Base-by-base conservation (phyloP, 2,113 vertebrate genomes). In the Nibea albiflora region DNA sequence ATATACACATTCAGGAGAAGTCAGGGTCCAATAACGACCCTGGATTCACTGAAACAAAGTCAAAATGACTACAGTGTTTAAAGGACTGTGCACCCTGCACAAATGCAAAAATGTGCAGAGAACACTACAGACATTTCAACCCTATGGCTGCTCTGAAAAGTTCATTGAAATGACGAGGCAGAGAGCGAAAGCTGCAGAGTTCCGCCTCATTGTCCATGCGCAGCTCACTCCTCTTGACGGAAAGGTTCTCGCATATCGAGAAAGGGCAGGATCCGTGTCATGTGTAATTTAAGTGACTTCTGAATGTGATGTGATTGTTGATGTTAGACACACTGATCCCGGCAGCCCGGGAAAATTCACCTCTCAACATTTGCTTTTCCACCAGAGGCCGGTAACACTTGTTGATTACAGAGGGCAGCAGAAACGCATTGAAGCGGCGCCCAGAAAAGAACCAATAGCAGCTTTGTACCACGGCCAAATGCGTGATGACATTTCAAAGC, bases 231-330 rank as follows among this genome's bases (percentile, higher is more conserved):
- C 44, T 60, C 26, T n/a, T 26, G 28, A 64, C 39, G 26, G n/a
- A 26, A 26, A 49, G 66, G n/a, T 78, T 44, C 5, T 24, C 17
- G 49, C 14, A 56, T 10, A 67, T 66, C 42, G 24, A 42, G 17
- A 74, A 53, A 76, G 71, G 62, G 54, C 66, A 69, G 62, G 22
- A 17, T 54, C 26, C 42, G 28, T 67, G 65, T 26, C 77, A 53
- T n/a, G 49, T 31, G 73, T 22, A 61, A 78, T 68, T 63, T 19
- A 44, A 73, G 61, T 20, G 2, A 50, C 24, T 22, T 64, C 10
- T 35, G 28, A 64, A 52, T 74, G 57, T 20, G 58, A 64, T 17
- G 1, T n/a, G 74, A 79, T 54, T 75, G 31, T 22, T 19, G 53
- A 67, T 72, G 76, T 64, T 19, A 49, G 49, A 60, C 50, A 4